Evolutionary conservation across 2,113 vertebrate species (phyloP), one percentile per base, ranked within the genome.

Genomic region (Eurypyga helias): DNA sequence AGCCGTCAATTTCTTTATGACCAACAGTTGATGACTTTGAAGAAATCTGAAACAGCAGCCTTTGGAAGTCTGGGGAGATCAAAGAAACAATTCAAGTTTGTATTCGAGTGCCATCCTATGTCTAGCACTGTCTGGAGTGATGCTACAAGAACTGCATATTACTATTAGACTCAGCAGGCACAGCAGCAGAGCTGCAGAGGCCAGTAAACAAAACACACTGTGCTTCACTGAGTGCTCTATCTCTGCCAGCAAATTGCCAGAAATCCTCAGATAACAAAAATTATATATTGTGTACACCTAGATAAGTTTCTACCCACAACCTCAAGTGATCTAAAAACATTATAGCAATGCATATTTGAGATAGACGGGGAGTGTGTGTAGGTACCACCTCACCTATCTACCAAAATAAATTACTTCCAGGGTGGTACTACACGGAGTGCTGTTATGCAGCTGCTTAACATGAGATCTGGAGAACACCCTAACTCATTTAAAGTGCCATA

Each of bases 71-170:
- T 90, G 36, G 4, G 11, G 36, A 88, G 88, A 88, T 92, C 72
- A 95, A 94, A 96, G 61, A 91, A 92, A 87, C 69, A 78, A 75
- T 89, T 82, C 14, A 41, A 73, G 72, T 91, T 87, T 91, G 77
- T 87, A 86, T 83, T 95, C 41, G 29, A 88, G 54, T 78, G 67
- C 49, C 38, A 45, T 71, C 79, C 67, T 51, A 55, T 12, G 46
- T 78, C 77, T 92, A 83, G 43, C 64, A 48, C 85, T 90, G 77
- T 87, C 88, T 86, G 51, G 28, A 90, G 51, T 28, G 67, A 58
- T 83, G 90, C 58, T 70, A 58, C 73, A 85, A 85, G 78, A 77
- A 46, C 33, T 17, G 15, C 8, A 3, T 48, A 69, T 87, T 78
- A 38, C 43, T 34, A 4, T 49, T 55, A 43, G 6, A 17, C 38